phyloP scores from a whole-genome alignment of 2,888 invertebrate genomes.

The Caenorhabditis sp. region DNA sequence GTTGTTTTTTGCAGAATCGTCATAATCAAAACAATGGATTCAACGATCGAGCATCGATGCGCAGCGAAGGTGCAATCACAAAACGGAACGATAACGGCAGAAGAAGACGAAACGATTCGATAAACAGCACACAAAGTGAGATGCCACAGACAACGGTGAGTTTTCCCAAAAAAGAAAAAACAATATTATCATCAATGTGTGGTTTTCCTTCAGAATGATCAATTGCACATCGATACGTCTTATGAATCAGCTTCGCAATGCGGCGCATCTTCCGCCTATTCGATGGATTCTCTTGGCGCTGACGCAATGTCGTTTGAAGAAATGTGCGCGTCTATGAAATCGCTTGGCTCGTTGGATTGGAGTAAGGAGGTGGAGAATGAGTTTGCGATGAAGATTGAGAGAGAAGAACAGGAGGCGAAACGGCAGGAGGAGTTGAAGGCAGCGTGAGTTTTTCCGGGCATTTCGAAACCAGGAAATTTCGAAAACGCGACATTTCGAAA shows the following conservation, averaged over 20 bases:
- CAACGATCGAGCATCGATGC: slow-evolving; percentile 48
- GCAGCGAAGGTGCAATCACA: slow-evolving; percentile 39
- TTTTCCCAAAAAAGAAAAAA: not conserved
- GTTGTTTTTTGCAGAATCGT: slow-evolving; percentile 4
- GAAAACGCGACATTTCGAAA: too few species aligned
- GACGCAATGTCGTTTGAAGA: slow-evolving; percentile 35
- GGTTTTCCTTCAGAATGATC: slow-evolving; percentile 9
- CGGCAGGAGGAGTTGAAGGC: not conserved
- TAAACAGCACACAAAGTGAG: slow-evolving; percentile 54
- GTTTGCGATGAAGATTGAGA: slow-evolving; percentile 12
- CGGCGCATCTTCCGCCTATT: slow-evolving; percentile 26
- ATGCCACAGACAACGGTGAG: slow-evolving; percentile 25
- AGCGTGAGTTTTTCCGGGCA: not conserved
- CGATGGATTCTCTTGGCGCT: slow-evolving; percentile 29
- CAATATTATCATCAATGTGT: too few species aligned
- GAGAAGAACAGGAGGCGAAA: slow-evolving; percentile 15
- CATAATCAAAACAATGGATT: not conserved
- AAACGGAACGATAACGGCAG: slow-evolving; percentile 15
- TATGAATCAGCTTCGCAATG: slow-evolving; percentile 27
- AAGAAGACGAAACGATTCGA: slow-evolving; percentile 52
- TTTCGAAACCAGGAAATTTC: not conserved
- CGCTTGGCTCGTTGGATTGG: slow-evolving; percentile 48
- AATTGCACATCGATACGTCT: slow-evolving; percentile 29
- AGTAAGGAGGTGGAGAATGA: slow-evolving; percentile 43
- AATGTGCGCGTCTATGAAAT: slow-evolving; percentile 48